These are phyloP conservation scores for Oxyruncus cristatus DNA, from an alignment of 2,113 vertebrate genomes.

Conservation along the genomic window DNA sequence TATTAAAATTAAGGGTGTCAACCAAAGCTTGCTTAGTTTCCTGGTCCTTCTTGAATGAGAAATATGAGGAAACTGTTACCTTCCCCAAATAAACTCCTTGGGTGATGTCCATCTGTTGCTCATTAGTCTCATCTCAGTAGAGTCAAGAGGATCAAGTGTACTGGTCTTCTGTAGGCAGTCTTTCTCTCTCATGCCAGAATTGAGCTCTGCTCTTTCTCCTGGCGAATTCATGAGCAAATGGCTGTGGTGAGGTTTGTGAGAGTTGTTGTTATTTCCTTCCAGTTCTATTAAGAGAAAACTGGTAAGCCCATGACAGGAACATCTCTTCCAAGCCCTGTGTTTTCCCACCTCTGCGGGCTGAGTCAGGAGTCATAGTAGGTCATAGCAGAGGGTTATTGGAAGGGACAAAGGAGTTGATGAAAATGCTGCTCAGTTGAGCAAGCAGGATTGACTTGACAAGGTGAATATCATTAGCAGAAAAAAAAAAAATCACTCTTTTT, in stretches of 20 bases:
- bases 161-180: neutral
- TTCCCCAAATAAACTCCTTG: neutral
- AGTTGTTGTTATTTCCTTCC: neutral
- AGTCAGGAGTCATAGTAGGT: slow-evolving; percentile 17
- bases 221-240: neutral
- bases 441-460: neutral
- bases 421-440: neutral
- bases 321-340: neutral
- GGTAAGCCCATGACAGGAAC: neutral
- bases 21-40: slow-evolving; percentile 61
- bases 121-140: neutral
- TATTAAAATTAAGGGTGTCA: slow-evolving; percentile 37
- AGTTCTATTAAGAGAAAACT: slow-evolving; percentile 6
- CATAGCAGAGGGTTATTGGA: neutral
- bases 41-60: slow-evolving; percentile 28
- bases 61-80: slow-evolving; percentile 52
- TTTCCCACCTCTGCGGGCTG: slow-evolving; percentile 17
- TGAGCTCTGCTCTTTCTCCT: neutral
- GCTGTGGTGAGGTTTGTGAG: neutral
- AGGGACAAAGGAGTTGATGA: neutral
- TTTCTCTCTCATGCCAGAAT: neutral
- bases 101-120: slow-evolving; percentile 29
- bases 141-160: slow-evolving; percentile 17
- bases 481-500: neutral
- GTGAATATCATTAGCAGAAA: neutral